These are phyloP conservation scores for Musca vetustissima DNA, from an alignment of 1,140 invertebrate genomes.

Conservation along the genomic window DNA sequence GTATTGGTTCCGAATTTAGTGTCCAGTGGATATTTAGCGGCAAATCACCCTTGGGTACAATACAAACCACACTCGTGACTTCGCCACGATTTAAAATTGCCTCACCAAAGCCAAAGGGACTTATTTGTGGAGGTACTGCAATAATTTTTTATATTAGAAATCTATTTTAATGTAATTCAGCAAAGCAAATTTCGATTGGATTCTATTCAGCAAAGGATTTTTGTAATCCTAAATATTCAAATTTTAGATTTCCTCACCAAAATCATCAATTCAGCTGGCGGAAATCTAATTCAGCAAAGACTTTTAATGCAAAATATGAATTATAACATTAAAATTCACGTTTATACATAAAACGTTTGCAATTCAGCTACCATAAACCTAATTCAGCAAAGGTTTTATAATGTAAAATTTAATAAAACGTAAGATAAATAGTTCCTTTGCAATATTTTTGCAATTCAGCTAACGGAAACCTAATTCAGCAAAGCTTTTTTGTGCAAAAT, in stretches of 20 bases:
- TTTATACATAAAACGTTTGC: constrained; percentile 49
- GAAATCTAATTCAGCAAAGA: too few relatives aligned
- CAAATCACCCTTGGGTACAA: constrained; percentile 60
- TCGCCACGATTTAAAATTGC: constrained; percentile 62
- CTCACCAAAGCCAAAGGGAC: constrained; percentile 59
- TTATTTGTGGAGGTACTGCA: constrained; percentile 55
- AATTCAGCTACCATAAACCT: constrained; percentile 54
- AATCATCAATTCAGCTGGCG: too few relatives aligned
- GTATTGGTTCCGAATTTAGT: constrained; percentile 46
- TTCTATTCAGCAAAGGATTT: background rate
- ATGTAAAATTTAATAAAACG: background rate
- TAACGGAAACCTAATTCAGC: background rate
- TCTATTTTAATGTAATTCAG: background rate
- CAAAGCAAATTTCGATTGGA: background rate
- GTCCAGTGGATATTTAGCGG: constrained; percentile 66
- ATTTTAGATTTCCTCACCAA: too few relatives aligned
- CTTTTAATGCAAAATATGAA: too few relatives aligned
- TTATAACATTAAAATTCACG: too few relatives aligned
- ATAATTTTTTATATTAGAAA: background rate
- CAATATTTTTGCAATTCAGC: background rate
- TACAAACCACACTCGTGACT: constrained; percentile 58
- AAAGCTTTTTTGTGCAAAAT: background rate
- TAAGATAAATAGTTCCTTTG: too few relatives aligned
- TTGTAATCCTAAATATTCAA: too few relatives aligned
- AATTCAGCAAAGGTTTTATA: background rate